Evolutionary conservation across 2,797 vertebrate species (phyloP).

Genomic region (Ptychadena robeensis): DNA sequence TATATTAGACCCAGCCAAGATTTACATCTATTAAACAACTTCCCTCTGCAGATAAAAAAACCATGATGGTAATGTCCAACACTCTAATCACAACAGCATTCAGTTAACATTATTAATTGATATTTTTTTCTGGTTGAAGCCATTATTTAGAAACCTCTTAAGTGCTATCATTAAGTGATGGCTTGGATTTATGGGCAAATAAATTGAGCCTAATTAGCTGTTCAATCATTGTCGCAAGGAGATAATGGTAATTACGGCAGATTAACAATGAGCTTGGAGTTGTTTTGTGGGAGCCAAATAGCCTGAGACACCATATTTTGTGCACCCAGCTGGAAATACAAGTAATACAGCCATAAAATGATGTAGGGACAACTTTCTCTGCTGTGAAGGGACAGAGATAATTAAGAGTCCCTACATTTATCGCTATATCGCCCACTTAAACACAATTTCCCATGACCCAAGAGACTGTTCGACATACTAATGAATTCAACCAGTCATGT

Average conservation of each 20-base stretch:
- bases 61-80: too few species aligned
- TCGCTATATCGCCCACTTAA: neutral
- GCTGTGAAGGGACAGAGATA: constrained; percentile 25
- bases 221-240: constrained; percentile 38
- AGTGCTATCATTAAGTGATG: constrained; percentile 13
- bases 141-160: constrained; percentile 28
- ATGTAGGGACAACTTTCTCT: constrained; percentile 22
- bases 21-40: too few species aligned
- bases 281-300: constrained; percentile 15
- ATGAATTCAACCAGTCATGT: constrained; percentile 6
- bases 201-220: constrained; percentile 46
- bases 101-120: constrained; percentile 2
- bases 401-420: constrained; percentile 19
- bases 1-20: too few species aligned
- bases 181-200: constrained; percentile 47
- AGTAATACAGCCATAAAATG: constrained; percentile 20
- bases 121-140: neutral
- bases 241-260: constrained; percentile 45
- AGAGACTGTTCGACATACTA: neutral
- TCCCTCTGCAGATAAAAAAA: too few species aligned
- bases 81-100: too few species aligned
- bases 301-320: constrained; percentile 23
- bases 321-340: constrained; percentile 37
- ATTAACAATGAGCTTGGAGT: constrained; percentile 12
- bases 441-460: neutral